Evolutionary conservation across 2,797 vertebrate genomes (phyloP), one percentile per base, ranked within the genome.

Genomic region (Hephaestus fuliginosus): DNA sequence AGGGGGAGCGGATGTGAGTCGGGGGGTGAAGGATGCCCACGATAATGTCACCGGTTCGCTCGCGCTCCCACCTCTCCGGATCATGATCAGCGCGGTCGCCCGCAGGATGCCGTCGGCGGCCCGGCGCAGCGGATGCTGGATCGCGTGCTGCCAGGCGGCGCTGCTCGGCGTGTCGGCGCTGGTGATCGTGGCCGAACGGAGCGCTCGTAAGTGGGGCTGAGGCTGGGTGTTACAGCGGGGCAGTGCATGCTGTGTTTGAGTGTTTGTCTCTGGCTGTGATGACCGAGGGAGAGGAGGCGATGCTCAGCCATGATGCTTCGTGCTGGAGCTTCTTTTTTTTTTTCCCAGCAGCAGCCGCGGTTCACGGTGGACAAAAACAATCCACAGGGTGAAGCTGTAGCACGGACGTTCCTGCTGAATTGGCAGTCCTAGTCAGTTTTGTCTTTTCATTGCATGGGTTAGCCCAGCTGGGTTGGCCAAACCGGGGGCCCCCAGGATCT

Each of bases 151-250:
- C 91, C 95, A 96, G 87, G 93, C 94, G 85, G 65, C 81, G 28
- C 95, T 96, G 74, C 88, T 96, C 85, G 94, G 91, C 67, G 93
- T 63, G 83, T 95, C 96, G 78, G 95, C 93, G 86, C 90, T 96
- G 83, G 91, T 96, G 10, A 95, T 96, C 74, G 87, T 95, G 86
- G 95, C 94, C 82, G 96, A 96, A 83, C 91, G 96, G 92, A 93
- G 80, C 87, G 89, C 95, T 84, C 93, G 96, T 96, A 95, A 96
- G 96, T 96, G 88, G 85, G 58, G 56, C 28, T 65, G 56, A 9
- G 57, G 17, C 18, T 7, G 10, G 15, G 48, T 28, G 1, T 39
- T 28, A 36, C 28, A 64, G 36, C 22, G 15, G 11, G 36, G 46
- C 22, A 10, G 33, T 13, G 46, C 13, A 0, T 49, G 51, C 25